Evolutionary conservation across 2,797 vertebrate species (phyloP), one percentile per base, ranked within the genome.

Genomic region (Choloepus didactylus): DNA sequence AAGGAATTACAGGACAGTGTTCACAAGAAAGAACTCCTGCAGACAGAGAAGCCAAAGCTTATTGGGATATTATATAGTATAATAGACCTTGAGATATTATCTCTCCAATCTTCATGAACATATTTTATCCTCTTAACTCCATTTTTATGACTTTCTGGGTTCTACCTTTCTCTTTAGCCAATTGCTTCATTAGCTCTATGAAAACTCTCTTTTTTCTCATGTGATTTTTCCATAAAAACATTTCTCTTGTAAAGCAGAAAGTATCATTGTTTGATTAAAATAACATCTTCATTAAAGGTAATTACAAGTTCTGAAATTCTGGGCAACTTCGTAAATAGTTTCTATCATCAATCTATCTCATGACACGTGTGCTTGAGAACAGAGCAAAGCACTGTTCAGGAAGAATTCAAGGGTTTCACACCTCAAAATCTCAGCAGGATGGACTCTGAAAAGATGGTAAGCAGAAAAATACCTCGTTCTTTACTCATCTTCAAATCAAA

Each of bases 291-390:
- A 46, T 15, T 54, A 62, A 75, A 62, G 5, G 2, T 0, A 46
- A 1, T 79, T 15, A 73, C 27, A 75, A 9, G 1, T 49, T 86
- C 56, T 83, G 46, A 93, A 83, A 60, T 56, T 21, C 29, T 83
- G 7, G 5, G 0, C 5, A 86, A 44, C 15, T 15, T 41, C 54
- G 56, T 14, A 29, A 72, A 19, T 2, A 79, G 8, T 75, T 62
- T 0, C 19, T 51, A 0, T n/a, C 19, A 44, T 23, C 18, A 56
- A 5, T 9, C 38, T 35, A 5, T 75, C n/a, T 44, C 11, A 3
- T 49, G 27, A 91, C 7, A 9, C 60, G 8, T n/a, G 11, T 0
- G 56, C 5, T 25, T 18, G 11, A 14, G 7, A 18, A 16, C 2
- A 38, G 14, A 87, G 31, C 2, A 62, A 73, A 64, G 1, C 3